Evolutionary conservation across 2,888 invertebrate genomes (phyloP).

Genomic region (Eupithecia subfuscata): DNA sequence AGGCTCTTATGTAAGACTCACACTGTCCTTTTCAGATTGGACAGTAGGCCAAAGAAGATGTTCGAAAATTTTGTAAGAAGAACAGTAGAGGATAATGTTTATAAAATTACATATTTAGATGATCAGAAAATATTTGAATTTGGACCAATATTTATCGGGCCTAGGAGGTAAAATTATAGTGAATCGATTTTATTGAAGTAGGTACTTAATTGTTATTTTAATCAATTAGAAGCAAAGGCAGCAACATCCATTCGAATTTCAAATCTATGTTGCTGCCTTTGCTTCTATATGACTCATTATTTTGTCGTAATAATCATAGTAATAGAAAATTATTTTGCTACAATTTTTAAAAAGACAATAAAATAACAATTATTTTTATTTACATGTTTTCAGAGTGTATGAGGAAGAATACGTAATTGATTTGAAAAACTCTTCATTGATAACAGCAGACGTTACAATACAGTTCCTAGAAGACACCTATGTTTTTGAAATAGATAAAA

Average conservation of each 20-base stretch:
- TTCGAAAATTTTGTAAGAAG: constrained; percentile 73
- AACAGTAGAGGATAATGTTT: constrained; percentile 67
- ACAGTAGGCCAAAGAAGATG: constrained; percentile 79
- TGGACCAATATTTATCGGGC: constrained; percentile 76
- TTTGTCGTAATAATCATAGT: too few relatives aligned
- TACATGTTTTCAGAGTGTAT: constrained; percentile 66
- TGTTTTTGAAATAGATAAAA: constrained; percentile 76
- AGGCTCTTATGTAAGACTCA: not conserved
- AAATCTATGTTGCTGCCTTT: too few relatives aligned
- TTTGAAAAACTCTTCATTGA: constrained; percentile 81
- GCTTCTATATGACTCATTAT: too few relatives aligned
- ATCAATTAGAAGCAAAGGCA: too few relatives aligned
- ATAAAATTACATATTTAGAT: constrained; percentile 74
- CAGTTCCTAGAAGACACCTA: constrained; percentile 71
- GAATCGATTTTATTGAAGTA: not conserved
- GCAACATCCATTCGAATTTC: too few relatives aligned
- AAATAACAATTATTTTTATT: not conserved
- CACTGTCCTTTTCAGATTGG: constrained; percentile 60
- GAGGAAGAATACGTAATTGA: constrained; percentile 77
- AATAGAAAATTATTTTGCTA: too few relatives aligned
- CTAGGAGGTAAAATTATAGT: constrained; percentile 54
- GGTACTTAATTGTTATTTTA: too few relatives aligned
- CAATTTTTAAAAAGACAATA: not conserved
- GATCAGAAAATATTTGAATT: constrained; percentile 75
- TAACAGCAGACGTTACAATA: constrained; percentile 76